Evolutionary conservation across 2,888 invertebrate species (phyloP), one percentile per base, ranked within the genome.

Genomic region (Drosophila setosimentum): DNA sequence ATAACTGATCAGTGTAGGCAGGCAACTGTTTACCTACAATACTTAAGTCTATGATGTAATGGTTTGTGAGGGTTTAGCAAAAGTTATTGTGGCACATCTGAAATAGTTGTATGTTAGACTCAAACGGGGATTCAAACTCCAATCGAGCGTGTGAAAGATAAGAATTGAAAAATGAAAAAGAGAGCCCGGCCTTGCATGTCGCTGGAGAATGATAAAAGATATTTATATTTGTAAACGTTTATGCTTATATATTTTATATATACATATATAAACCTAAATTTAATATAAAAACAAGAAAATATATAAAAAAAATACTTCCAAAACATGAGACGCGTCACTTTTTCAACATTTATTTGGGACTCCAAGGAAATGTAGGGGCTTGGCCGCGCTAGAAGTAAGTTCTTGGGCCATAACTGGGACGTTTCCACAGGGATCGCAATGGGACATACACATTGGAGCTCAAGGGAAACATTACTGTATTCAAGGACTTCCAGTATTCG

Each of bases 191-290:
- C 6, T 29, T 37, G 55, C 10, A 42, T 37, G 72, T 59, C 60
- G 70, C 72, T 61, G 75, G 78, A 74, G 64, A 83, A 76, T 66
- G 71, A 81, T 74, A 83, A 71, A 76, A 82, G 76, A 87, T 85
- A 87, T 87, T 85, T 85, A 87, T 85, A 85, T 85, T 85, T 85
- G 87, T 84, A 87, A 82, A 87, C 67, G 71, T 83, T 87, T 85
- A 84, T 85, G 83, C 83, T 81, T 86, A 84, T 85, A 86, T 78
- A 83, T 83, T 83, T 80, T 82, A 84, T 84, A 85, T 79, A 83
- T 71, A 74, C 61, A 78, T 71, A 79, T 74, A 71, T 68, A 76
- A 72, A 73, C 64, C 64, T 74, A 82, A 71, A 79, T 63, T 73
- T 75, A 82, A 75, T 74, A 60, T 35, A 62, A 65, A 67, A 62